Conservation (phyloP, 1,140 invertebrate genomes). For the Lepidurus packardi region DNA sequence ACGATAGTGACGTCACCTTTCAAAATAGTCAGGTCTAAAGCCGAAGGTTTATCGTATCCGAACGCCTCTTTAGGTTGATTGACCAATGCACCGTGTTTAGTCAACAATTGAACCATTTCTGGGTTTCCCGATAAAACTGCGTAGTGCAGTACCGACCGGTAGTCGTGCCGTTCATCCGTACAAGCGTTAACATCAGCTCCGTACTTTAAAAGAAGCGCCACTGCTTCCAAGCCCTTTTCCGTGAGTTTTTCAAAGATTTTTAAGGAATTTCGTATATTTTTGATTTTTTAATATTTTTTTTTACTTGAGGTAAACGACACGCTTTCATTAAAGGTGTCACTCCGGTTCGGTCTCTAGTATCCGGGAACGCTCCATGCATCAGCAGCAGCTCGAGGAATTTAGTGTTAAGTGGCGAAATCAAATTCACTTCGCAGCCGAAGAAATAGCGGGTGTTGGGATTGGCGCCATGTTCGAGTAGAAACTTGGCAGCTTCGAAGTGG, state of each 20-base stretch:
- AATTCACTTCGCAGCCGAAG: constrained; percentile 82
- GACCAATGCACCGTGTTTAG: constrained; percentile 70
- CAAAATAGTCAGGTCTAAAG: constrained; percentile 74
- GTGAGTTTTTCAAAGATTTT: constrained; percentile 19
- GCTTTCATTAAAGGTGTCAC: constrained; percentile 84
- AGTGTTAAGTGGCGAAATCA: constrained; percentile 67
- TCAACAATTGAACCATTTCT: constrained; percentile 68
- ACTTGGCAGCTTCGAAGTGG: constrained; percentile 63
- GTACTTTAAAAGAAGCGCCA: constrained; percentile 66
- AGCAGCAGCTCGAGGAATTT: constrained; percentile 74
- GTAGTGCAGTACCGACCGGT: constrained; percentile 76
- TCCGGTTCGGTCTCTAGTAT: constrained; percentile 74
- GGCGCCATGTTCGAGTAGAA: constrained; percentile 63
- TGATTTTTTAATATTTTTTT: background rate
- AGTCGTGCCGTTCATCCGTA: constrained; percentile 71
- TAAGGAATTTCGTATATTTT: background rate
- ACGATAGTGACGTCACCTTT: constrained; percentile 71
- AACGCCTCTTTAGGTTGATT: constrained; percentile 52
- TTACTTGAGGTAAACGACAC: constrained; percentile 64
- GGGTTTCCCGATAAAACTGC: constrained; percentile 74
- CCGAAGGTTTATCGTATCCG: constrained; percentile 59
- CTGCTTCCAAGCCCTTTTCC: constrained; percentile 64
- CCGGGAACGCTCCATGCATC: constrained; percentile 75
- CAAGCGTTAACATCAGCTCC: constrained; percentile 77
- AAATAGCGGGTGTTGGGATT: constrained; percentile 65